Conservation (phyloP, 2,888 invertebrate species). For the Perizoma affinitatum region DNA sequence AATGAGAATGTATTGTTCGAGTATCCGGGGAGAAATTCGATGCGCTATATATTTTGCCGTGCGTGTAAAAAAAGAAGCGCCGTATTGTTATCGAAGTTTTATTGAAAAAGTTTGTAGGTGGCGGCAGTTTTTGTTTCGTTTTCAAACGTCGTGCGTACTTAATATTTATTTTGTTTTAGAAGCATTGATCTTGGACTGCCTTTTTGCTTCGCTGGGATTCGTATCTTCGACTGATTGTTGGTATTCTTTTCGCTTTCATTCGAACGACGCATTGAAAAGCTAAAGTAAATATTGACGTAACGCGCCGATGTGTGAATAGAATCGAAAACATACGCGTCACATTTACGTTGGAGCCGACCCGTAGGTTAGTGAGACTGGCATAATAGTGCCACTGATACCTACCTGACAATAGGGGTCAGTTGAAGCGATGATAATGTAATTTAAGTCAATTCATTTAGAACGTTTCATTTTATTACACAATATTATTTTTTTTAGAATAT, state of each 20-base stretch:
- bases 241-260: conserved; percentile 57
- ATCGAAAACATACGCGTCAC: conserved; percentile 53
- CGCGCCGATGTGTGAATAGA: conserved; percentile 58
- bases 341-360: conserved; percentile 50
- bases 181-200: conserved; percentile 27
- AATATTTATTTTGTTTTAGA: conserved; percentile 58
- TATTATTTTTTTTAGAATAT: too few species aligned
- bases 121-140: conserved; percentile 64
- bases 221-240: conserved; percentile 42
- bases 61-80: conserved; percentile 55
- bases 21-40: conserved; percentile 61
- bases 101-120: conserved; percentile 72
- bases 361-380: conserved; percentile 66
- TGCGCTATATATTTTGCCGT: conserved; percentile 60
- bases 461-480: conserved; percentile 16
- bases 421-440: conserved; percentile 36
- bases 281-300: conserved; percentile 68
- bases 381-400: conserved; percentile 38
- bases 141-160: conserved; percentile 61
- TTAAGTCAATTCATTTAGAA: conserved; percentile 28
- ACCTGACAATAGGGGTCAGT: conserved; percentile 43
- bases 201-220: conserved; percentile 42
- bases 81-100: conserved; percentile 67
- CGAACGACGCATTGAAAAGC: conserved; percentile 54
- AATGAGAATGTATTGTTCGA: conserved; percentile 54